Percentiles rank a stretch among this genome's conserved stretches.
phyloP scores from a whole-genome alignment of 2,113 vertebrate species.

The Bagarius yarrelli region DNA sequence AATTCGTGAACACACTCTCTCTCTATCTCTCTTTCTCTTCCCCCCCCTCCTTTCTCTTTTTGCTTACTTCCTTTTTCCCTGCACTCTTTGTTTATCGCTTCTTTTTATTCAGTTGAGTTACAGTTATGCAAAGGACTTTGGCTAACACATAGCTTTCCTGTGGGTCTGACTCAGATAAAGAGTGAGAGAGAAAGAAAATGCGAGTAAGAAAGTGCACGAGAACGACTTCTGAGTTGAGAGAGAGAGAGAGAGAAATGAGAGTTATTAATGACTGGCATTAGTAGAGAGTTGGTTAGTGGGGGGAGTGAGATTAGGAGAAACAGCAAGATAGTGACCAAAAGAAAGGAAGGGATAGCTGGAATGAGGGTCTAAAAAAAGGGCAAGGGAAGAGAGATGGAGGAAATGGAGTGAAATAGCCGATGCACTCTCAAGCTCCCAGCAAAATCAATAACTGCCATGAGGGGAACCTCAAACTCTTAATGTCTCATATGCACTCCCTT shows the following conservation, averaged over 20 bases:
- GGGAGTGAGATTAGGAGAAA: background rate
- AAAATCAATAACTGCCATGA: slow-evolving; percentile 55
- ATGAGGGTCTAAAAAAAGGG: background rate
- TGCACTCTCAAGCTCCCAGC: slow-evolving; percentile 48
- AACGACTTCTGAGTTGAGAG: no score
- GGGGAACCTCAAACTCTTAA: slow-evolving; percentile 29
- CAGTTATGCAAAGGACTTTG: slow-evolving; percentile 25
- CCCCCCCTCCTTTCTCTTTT: background rate
- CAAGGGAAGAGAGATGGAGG: slow-evolving; percentile 10
- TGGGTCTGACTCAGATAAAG: background rate
- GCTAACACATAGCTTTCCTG: slow-evolving; percentile 1
- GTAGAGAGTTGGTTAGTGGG: background rate
- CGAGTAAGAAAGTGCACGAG: background rate
- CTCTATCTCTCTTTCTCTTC: background rate
- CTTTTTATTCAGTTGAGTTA: slow-evolving; percentile 22
- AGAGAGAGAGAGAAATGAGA: no score
- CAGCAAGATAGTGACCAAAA: background rate
- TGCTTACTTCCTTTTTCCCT: slow-evolving; percentile 2
- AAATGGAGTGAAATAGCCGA: slow-evolving; percentile 52
- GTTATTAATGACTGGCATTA: slow-evolving; percentile 24
- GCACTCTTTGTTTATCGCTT: slow-evolving; percentile 23
- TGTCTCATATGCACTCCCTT: background rate
- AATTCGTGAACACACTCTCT: background rate
- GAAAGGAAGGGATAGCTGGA: background rate
- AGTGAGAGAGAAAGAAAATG: background rate